Percentiles rank a stretch among this genome's conserved stretches.
Conservation (phyloP, 2,113 vertebrate genomes). For the Anguilla japonica region DNA sequence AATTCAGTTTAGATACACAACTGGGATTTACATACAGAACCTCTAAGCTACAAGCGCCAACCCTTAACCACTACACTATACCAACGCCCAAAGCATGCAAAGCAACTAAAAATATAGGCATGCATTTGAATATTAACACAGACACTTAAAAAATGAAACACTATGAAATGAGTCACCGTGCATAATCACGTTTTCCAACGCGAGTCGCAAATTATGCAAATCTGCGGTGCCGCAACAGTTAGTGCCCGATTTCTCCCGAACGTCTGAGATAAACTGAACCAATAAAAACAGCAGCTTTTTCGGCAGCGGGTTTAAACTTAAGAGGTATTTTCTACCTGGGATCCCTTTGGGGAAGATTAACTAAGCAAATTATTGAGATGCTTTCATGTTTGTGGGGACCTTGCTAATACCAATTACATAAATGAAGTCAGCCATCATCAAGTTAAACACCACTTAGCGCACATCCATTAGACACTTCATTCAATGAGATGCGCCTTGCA, state of each 20-base stretch:
- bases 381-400: background rate
- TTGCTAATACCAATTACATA: constrained; percentile 1
- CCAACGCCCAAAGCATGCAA: background rate
- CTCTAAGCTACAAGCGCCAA: too few relatives aligned
- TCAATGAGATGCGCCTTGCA: background rate
- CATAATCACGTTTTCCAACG: background rate
- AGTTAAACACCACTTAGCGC: background rate
- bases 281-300: background rate
- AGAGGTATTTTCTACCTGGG: background rate
- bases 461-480: background rate
- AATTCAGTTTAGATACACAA: background rate
- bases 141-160: background rate
- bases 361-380: background rate
- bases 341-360: background rate
- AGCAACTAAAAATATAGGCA: background rate
- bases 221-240: background rate
- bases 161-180: background rate
- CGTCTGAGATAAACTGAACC: background rate
- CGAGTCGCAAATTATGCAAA: background rate
- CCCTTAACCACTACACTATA: background rate
- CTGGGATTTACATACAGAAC: background rate
- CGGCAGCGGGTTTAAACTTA: background rate
- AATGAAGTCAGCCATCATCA: background rate
- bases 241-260: background rate
- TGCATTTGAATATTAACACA: background rate